These are phyloP conservation scores for Drepana falcataria DNA, from an alignment of 2,888 invertebrate genomes.

Conservation along the genomic window DNA sequence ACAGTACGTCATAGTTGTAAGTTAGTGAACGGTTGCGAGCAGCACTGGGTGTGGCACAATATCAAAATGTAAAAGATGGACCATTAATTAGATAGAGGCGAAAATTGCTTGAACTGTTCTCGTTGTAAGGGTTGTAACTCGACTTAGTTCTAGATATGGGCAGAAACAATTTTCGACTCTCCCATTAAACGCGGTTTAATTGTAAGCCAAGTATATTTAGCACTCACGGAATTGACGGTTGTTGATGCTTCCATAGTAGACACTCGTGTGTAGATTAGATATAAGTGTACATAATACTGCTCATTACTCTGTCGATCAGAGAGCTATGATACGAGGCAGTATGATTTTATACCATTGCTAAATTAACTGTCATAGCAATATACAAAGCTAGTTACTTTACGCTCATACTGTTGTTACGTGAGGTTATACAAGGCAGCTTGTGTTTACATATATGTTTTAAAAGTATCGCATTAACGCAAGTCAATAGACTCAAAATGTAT, in stretches of 20 bases:
- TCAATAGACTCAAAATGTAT: too few species aligned
- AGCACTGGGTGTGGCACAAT: conserved; percentile 60
- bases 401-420: too few species aligned
- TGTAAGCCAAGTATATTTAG: conserved; percentile 51
- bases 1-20: conserved; percentile 13
- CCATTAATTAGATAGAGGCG: conserved; percentile 52
- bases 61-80: conserved; percentile 75
- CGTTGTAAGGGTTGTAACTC: conserved; percentile 6
- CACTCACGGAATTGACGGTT: conserved; percentile 74
- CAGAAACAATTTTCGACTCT: conserved; percentile 48
- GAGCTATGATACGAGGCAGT: too few species aligned
- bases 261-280: conserved; percentile 36
- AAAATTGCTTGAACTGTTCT: conserved; percentile 38
- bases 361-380: too few species aligned
- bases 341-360: too few species aligned
- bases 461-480: too few species aligned
- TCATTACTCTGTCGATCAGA: neutral
- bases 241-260: conserved; percentile 68
- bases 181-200: conserved; percentile 46
- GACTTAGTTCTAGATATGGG: conserved; percentile 13
- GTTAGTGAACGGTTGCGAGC: conserved; percentile 57
- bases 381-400: too few species aligned
- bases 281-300: neutral
- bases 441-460: too few species aligned
- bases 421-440: too few species aligned